phyloP scores from a whole-genome alignment of 2,888 invertebrate genomes.

The Drosophila kanekoi region DNA sequence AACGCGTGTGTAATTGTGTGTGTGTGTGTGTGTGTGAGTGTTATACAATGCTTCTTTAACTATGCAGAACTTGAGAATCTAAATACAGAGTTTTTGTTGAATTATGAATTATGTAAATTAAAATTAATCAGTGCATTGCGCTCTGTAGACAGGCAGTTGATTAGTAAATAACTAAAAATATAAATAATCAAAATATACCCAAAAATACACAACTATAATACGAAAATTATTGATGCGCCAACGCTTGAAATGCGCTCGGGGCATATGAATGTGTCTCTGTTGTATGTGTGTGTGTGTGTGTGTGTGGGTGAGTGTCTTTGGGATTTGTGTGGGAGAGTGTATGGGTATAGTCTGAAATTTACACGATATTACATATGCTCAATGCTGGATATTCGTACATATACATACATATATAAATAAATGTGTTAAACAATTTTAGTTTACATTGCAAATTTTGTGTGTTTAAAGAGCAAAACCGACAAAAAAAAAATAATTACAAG shows the following conservation, averaged over 20 bases:
- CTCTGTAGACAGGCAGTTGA: slow-evolving; percentile 78
- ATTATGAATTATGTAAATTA: slow-evolving; percentile 65
- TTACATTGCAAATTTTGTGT: slow-evolving; percentile 30
- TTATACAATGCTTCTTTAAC: slow-evolving; percentile 13
- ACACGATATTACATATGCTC: slow-evolving; percentile 60
- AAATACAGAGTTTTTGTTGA: slow-evolving; percentile 27
- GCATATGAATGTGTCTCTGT: neutral
- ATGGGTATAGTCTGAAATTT: slow-evolving; percentile 39
- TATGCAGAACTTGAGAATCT: slow-evolving; percentile 42
- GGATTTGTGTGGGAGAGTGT: slow-evolving; percentile 1
- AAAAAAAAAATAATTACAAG: slow-evolving; percentile 18
- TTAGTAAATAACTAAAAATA: slow-evolving; percentile 54
- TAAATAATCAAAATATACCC: slow-evolving; percentile 30
- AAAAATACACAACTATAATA: slow-evolving; percentile 46
- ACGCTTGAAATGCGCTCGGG: slow-evolving; percentile 66
- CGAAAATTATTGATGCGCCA: slow-evolving; percentile 38
- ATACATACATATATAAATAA: slow-evolving; percentile 21
- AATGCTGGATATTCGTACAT: slow-evolving; percentile 40
- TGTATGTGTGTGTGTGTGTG: neutral
- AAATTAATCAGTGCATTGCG: slow-evolving; percentile 82
- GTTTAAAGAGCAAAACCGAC: slow-evolving; percentile 51
- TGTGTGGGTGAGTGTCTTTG: too few species aligned
- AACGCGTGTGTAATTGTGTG: slow-evolving; percentile 3
- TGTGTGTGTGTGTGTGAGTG: slow-evolving; percentile 16
- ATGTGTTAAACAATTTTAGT: slow-evolving; percentile 27